Conservation (phyloP, 2,113 vertebrate genomes). For the Sakesphorus luctuosus region DNA sequence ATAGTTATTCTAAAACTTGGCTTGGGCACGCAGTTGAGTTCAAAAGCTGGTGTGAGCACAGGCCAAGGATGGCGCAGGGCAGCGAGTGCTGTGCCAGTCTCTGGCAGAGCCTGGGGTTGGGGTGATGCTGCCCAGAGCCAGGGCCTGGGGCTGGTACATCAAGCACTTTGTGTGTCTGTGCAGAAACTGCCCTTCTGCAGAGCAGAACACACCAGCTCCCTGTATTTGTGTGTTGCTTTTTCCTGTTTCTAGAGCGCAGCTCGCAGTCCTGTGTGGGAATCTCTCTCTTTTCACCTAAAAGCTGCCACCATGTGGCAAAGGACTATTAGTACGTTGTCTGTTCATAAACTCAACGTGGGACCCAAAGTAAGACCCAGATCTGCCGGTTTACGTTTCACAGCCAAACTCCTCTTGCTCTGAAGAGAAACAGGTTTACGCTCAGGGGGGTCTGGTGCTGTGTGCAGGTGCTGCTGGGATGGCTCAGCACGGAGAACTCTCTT, state of each 20-base stretch:
- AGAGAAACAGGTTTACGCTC: background rate
- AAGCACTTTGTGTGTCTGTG: background rate
- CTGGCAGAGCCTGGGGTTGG: background rate
- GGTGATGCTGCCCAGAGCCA: background rate
- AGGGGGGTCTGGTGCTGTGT: background rate
- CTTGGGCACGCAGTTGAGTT: background rate
- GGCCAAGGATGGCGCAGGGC: background rate
- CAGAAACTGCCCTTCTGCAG: background rate
- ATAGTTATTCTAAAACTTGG: background rate
- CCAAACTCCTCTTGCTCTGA: background rate
- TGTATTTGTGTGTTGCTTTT: background rate
- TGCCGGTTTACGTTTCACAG: background rate
- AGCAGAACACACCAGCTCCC: fast-evolving
- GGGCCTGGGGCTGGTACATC: background rate
- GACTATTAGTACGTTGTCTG: background rate
- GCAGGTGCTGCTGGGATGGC: background rate
- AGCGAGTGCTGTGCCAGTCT: background rate
- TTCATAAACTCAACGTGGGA: background rate
- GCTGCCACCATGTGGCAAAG: slow-evolving; percentile 61
- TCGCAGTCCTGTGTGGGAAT: background rate
- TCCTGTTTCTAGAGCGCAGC: background rate
- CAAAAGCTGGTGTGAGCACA: background rate
- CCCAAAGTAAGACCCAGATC: background rate
- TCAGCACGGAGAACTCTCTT: background rate
- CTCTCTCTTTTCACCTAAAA: background rate